A percentile compares a stretch with the other conserved stretches of the same genome.
Evolutionary conservation across 2,113 vertebrate species (phyloP).

Genomic region (Poicephalus meyeri): DNA sequence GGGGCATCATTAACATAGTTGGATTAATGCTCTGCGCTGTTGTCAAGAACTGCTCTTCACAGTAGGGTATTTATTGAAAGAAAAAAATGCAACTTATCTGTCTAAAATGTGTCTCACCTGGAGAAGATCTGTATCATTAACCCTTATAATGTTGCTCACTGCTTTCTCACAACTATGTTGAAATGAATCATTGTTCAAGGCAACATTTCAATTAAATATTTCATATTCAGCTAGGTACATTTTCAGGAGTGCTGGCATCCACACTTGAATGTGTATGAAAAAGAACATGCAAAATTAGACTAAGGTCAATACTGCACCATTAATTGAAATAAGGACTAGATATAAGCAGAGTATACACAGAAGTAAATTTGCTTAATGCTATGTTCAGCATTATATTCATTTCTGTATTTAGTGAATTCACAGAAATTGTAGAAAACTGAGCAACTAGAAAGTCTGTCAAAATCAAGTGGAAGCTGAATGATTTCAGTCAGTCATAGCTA

Average conservation of each 20-base stretch:
- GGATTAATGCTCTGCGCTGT: background rate
- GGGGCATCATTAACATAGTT: background rate
- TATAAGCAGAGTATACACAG: background rate
- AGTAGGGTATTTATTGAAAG: background rate
- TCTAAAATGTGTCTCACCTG: background rate
- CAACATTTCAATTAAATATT: background rate
- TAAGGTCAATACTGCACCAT: background rate
- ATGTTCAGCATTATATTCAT: background rate
- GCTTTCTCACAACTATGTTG: background rate
- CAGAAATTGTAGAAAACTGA: background rate
- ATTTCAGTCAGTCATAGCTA: background rate
- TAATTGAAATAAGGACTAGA: background rate
- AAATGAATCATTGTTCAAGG: background rate
- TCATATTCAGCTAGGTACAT: background rate
- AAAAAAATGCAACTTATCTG: background rate
- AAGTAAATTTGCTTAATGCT: background rate
- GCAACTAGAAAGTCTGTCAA: background rate
- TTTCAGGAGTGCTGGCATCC: background rate
- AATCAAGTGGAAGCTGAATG: background rate
- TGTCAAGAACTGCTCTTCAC: background rate
- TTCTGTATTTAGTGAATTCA: background rate
- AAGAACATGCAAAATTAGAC: background rate
- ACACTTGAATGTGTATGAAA: background rate
- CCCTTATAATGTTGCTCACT: background rate
- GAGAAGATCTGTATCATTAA: background rate